A percentile compares a stretch with the other conserved stretches of the same genome.
phyloP scores from a whole-genome alignment of 1,140 invertebrate genomes.

The Drosophila lacteicornis region DNA sequence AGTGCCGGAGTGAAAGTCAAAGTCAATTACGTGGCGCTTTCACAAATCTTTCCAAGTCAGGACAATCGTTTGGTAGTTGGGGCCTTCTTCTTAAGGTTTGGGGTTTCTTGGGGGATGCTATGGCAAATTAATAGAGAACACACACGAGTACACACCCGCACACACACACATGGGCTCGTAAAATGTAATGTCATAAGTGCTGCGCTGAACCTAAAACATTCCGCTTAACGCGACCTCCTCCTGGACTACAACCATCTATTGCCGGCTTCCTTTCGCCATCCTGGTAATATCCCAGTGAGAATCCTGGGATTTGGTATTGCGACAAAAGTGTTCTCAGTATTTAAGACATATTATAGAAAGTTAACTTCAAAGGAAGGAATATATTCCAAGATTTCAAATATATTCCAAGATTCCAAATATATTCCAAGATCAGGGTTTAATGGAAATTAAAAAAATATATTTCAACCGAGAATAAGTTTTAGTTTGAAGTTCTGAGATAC shows the following conservation, averaged over 20 bases:
- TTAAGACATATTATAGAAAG: neutral
- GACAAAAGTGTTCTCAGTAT: constrained; percentile 20
- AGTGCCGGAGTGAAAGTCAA: constrained; percentile 49
- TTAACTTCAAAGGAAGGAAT: neutral
- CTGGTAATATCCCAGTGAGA: constrained; percentile 59
- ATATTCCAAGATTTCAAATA: no score
- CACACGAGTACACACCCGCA: constrained; percentile 25
- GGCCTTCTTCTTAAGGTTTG: neutral
- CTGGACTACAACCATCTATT: constrained; percentile 42
- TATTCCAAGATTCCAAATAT: neutral
- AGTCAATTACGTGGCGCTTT: constrained; percentile 82
- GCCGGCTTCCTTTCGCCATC: constrained; percentile 31
- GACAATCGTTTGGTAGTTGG: constrained; percentile 49
- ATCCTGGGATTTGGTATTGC: neutral
- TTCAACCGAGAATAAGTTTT: no score
- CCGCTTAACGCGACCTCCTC: constrained; percentile 67
- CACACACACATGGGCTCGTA: constrained; percentile 41
- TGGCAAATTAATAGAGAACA: constrained; percentile 80
- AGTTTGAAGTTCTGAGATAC: neutral
- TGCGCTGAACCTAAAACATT: constrained; percentile 77
- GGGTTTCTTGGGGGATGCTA: constrained; percentile 48
- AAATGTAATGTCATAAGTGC: constrained; percentile 83
- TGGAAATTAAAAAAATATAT: neutral
- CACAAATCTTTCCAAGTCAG: constrained; percentile 74
- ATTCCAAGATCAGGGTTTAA: neutral